These are phyloP conservation scores for Osedax frankpressi DNA, from an alignment of 2,888 invertebrate species.

Conservation along the genomic window DNA sequence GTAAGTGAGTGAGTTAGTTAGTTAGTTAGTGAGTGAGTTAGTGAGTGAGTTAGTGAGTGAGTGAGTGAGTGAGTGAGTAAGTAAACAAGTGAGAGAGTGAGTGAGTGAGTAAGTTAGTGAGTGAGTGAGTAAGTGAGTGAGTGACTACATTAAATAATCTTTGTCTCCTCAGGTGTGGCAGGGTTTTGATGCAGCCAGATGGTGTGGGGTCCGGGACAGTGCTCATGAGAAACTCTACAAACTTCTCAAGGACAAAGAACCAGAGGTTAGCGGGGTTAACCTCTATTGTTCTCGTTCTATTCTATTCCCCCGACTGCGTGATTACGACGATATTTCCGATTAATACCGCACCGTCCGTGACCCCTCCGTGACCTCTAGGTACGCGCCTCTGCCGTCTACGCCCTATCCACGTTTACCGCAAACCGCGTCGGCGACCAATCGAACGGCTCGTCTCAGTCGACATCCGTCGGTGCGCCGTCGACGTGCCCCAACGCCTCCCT, in stretches of 20 bases:
- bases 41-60: too few species aligned
- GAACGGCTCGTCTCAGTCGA: conserved; percentile 82
- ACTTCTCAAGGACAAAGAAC: conserved; percentile 64
- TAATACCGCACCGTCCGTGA: too few species aligned
- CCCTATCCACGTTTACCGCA: conserved; percentile 81
- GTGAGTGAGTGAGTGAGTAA: too few species aligned
- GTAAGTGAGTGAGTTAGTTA: too few species aligned
- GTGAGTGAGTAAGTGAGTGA: too few species aligned
- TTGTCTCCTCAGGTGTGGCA: conserved; percentile 47
- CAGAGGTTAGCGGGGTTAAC: conserved; percentile 62
- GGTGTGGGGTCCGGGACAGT: conserved; percentile 86
- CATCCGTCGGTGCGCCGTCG: conserved; percentile 73
- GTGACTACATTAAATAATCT: too few species aligned
- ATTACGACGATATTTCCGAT: too few species aligned
- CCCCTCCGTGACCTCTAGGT: too few species aligned
- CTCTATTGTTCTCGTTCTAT: too few species aligned
- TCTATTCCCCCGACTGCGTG: not conserved
- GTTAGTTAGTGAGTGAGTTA: too few species aligned
- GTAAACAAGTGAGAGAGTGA: too few species aligned
- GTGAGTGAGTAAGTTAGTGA: too few species aligned
- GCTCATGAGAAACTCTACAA: conserved; percentile 87
- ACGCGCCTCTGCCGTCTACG: conserved; percentile 81
- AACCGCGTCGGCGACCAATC: conserved; percentile 68
- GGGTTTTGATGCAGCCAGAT: conserved; percentile 49
- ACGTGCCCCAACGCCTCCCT: conserved; percentile 70